phyloP scores from a whole-genome alignment of 30 jellyfish, hydroid and myxozoan genomes.

The Chironex yamaguchii region DNA sequence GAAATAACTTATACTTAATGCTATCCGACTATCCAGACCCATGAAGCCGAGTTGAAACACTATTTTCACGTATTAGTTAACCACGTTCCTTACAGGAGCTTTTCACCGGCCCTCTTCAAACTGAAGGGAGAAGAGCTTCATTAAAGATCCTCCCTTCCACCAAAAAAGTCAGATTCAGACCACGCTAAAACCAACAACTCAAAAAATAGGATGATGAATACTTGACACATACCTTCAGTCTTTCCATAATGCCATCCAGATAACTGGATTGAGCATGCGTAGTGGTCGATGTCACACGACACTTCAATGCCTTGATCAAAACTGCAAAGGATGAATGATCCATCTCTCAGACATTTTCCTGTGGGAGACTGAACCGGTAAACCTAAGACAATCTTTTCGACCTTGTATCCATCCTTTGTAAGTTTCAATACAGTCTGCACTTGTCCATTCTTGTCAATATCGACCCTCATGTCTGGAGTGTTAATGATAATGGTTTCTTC shows the following conservation, averaged over 20 bases:
- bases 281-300: slow-evolving; percentile 74
- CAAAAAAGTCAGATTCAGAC: not conserved
- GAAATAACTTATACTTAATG: too few species aligned
- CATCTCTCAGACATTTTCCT: slow-evolving; percentile 65
- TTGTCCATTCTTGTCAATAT: slow-evolving; percentile 74
- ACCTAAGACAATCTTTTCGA: slow-evolving; percentile 50
- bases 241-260: slow-evolving; percentile 91
- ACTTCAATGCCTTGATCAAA: slow-evolving; percentile 77
- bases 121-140: too few species aligned
- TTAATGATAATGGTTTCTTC: slow-evolving; percentile 82
- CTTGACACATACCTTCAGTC: slow-evolving; percentile 78
- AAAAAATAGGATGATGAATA: not conserved
- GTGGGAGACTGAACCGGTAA: slow-evolving; percentile 89
- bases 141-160: not conserved
- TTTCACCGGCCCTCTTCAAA: too few species aligned
- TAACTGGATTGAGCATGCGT: slow-evolving; percentile 76
- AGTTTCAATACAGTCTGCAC: slow-evolving; percentile 68
- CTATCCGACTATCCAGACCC: too few species aligned
- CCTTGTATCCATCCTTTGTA: slow-evolving; percentile 38
- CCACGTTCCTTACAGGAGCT: too few species aligned
- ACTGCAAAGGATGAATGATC: slow-evolving; percentile 62
- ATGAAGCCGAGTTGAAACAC: too few species aligned
- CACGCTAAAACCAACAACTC: not conserved
- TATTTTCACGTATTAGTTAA: too few species aligned
- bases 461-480: slow-evolving; percentile 90